phyloP scores from a whole-genome alignment of 2,888 invertebrate genomes.

The Platycheirus albimanus region DNA sequence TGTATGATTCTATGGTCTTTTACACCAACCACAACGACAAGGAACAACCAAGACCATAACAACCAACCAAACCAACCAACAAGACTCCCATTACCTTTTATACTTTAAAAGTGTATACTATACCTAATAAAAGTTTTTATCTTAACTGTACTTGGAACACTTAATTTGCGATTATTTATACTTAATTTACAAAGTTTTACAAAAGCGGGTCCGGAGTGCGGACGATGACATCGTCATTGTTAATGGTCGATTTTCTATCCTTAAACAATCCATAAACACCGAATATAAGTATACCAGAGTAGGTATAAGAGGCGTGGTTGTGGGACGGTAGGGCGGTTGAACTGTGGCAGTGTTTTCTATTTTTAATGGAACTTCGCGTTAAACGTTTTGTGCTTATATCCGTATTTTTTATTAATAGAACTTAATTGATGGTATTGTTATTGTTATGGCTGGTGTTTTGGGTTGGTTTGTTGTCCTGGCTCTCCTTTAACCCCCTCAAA shows the following conservation, averaged over 20 bases:
- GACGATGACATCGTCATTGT: conserved; percentile 52
- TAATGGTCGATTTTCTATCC: conserved; percentile 54
- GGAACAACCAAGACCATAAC: too few species aligned
- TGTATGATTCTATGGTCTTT: conserved; percentile 17
- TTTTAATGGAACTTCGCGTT: conserved; percentile 5
- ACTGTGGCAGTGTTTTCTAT: conserved; percentile 52
- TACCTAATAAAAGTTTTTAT: conserved; percentile 27
- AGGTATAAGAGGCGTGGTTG: too few species aligned
- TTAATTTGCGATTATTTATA: conserved; percentile 68
- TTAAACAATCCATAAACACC: conserved; percentile 56
- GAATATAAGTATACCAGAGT: neutral
- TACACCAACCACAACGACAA: conserved; percentile 12
- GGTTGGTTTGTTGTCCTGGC: neutral
- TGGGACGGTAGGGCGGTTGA: too few species aligned
- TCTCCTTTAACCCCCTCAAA: neutral
- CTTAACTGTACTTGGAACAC: conserved; percentile 35
- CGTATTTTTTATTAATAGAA: conserved; percentile 42
- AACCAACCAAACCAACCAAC: too few species aligned
- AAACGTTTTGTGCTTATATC: conserved; percentile 19
- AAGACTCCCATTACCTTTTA: neutral
- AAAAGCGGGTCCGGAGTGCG: conserved; percentile 47
- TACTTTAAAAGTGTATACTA: neutral
- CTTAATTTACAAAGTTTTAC: conserved; percentile 62
- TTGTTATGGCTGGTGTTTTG: neutral
- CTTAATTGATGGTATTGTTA: conserved; percentile 56